phyloP scores from a whole-genome alignment of 2,888 invertebrate species.

The Argyresthia goedartella region DNA sequence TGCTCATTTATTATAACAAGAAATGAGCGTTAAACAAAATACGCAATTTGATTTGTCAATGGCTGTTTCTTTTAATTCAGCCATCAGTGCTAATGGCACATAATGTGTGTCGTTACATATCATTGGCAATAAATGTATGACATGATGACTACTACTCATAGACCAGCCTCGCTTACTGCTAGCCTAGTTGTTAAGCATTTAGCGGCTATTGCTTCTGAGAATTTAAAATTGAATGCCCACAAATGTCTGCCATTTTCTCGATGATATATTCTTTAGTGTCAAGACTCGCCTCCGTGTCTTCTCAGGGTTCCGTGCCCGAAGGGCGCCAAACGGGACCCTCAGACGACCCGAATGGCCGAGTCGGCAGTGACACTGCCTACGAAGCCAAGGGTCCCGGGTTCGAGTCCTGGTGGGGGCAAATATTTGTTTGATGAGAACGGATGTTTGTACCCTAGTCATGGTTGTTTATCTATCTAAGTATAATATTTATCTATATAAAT shows the following conservation, averaged over 20 bases:
- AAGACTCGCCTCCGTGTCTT: constrained; percentile 12
- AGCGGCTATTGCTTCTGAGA: background rate
- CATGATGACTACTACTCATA: constrained; percentile 23
- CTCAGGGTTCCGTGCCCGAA: too few species aligned
- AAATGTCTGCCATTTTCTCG: background rate
- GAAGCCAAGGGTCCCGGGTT: too few species aligned
- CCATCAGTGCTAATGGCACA: constrained; percentile 12
- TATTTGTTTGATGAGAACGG: too few species aligned
- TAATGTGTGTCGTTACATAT: constrained; percentile 28
- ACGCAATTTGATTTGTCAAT: background rate
- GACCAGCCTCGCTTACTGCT: background rate
- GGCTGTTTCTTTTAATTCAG: background rate
- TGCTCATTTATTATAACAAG: too few species aligned
- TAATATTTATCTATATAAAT: too few species aligned
- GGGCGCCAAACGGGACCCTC: too few species aligned
- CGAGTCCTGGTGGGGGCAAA: too few species aligned
- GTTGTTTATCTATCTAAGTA: too few species aligned
- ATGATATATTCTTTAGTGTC: too few species aligned
- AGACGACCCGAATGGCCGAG: too few species aligned
- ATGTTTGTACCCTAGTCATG: too few species aligned
- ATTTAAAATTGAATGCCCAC: background rate
- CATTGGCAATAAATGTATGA: constrained; percentile 24
- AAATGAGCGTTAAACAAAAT: background rate
- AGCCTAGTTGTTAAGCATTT: background rate
- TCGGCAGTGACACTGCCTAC: too few species aligned